Evolutionary conservation across 2,888 invertebrate species (phyloP).

Genomic region (Stenoptilia bipunctidactyla): DNA sequence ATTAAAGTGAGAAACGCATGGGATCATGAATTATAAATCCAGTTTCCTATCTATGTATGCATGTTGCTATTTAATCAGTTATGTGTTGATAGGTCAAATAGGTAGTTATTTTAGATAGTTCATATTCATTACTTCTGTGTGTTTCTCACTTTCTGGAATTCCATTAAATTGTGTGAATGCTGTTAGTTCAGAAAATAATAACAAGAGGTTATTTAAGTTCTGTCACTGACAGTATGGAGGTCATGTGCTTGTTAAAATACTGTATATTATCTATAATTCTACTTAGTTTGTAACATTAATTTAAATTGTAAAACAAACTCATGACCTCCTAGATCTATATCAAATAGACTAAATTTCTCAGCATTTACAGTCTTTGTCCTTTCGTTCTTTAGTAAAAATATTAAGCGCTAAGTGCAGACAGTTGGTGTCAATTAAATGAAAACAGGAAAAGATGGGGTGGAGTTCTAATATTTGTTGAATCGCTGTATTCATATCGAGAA

Average conservation of each 20-base stretch:
- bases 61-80: not conserved
- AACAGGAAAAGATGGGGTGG: slow-evolving; percentile 29
- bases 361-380: no score
- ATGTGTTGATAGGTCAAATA: slow-evolving; percentile 1
- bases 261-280: no score
- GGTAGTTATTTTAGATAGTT: slow-evolving; percentile 11
- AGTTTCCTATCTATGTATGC: slow-evolving; percentile 18
- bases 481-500: not conserved
- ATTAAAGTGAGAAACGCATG: slow-evolving; percentile 44
- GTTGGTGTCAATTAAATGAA: slow-evolving; percentile 35
- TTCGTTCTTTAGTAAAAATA: no score
- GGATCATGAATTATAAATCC: slow-evolving; percentile 20
- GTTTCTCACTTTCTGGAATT: slow-evolving; percentile 46
- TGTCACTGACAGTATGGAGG: not conserved
- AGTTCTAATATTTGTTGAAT: no score
- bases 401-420: slow-evolving; percentile 40
- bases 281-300: no score
- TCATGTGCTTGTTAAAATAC: not conserved
- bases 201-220: slow-evolving; percentile 2
- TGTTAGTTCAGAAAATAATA: slow-evolving; percentile 44
- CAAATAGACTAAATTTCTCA: no score
- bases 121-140: slow-evolving; percentile 37
- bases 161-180: slow-evolving; percentile 48
- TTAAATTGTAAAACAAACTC: no score
- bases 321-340: no score